These are phyloP conservation scores for Cydia pomonella DNA, from an alignment of 1,140 invertebrate genomes.

Conservation along the genomic window DNA sequence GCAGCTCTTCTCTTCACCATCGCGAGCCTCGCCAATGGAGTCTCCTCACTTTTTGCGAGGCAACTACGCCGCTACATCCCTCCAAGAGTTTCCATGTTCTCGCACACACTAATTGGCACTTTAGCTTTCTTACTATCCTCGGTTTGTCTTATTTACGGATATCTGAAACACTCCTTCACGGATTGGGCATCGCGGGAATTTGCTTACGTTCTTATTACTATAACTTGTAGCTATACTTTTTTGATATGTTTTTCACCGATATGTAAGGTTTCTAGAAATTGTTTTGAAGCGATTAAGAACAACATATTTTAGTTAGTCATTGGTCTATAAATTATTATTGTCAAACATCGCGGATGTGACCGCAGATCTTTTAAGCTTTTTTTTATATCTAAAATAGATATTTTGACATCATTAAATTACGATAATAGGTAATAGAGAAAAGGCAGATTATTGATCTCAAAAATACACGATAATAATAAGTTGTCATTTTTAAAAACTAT, in stretches of 20 bases:
- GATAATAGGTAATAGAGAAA: neutral
- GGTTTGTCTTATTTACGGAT: conserved; percentile 48
- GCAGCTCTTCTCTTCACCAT: conserved; percentile 58
- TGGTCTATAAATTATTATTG: neutral
- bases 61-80: conserved; percentile 52
- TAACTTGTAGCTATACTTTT: conserved; percentile 10
- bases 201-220: neutral
- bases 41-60: conserved; percentile 58
- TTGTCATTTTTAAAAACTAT: neutral
- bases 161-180: conserved; percentile 42
- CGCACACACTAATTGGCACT: conserved; percentile 45
- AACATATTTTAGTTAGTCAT: neutral
- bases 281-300: neutral
- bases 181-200: conserved; percentile 42
- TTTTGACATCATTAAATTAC: neutral
- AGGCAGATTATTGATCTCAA: neutral
- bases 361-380: neutral
- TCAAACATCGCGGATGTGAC: neutral
- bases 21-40: conserved; percentile 55
- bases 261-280: neutral
- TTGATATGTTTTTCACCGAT: conserved; percentile 7
- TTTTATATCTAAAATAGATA: neutral
- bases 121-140: conserved; percentile 44
- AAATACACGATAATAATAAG: neutral
- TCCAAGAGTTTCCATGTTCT: neutral